A percentile compares a stretch with the other conserved stretches of the same genome.
These are phyloP conservation scores for Guaruba guarouba DNA, from an alignment of 2,113 vertebrate genomes.

Conservation along the genomic window DNA sequence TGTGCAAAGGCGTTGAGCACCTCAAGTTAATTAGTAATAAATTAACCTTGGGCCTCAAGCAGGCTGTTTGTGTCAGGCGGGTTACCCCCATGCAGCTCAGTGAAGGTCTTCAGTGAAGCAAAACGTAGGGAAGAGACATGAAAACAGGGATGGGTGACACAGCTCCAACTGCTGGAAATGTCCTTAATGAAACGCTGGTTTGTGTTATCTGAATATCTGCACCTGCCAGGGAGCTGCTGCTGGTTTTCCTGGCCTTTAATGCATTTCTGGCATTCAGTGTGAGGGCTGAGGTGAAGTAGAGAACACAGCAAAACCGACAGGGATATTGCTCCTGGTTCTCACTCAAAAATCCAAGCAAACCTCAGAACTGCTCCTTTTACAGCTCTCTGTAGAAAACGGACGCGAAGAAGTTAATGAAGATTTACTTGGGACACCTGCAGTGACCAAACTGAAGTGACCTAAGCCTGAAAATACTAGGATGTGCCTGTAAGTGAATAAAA, in stretches of 20 bases:
- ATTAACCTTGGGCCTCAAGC: background rate
- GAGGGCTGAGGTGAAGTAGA: background rate
- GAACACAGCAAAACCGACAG: background rate
- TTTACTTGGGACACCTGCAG: background rate
- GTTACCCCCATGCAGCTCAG: background rate
- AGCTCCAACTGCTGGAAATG: background rate
- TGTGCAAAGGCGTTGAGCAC: background rate
- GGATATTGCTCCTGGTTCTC: background rate
- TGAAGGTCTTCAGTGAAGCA: background rate
- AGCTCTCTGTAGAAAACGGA: background rate
- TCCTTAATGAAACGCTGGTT: background rate
- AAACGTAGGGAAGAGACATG: accelerated
- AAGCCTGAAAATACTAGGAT: background rate
- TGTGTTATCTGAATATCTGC: background rate
- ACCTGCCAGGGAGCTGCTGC: background rate
- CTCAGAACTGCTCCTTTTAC: background rate
- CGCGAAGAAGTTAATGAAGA: background rate
- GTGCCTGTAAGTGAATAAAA: background rate
- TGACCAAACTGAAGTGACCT: background rate
- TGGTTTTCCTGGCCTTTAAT: background rate
- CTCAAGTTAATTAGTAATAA: background rate
- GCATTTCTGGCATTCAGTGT: background rate
- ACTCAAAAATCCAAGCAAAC: background rate
- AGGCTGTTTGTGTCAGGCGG: background rate
- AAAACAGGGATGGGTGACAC: background rate